phyloP scores from a whole-genome alignment of 2,888 invertebrate genomes.

The Protophormia terraenovae region DNA sequence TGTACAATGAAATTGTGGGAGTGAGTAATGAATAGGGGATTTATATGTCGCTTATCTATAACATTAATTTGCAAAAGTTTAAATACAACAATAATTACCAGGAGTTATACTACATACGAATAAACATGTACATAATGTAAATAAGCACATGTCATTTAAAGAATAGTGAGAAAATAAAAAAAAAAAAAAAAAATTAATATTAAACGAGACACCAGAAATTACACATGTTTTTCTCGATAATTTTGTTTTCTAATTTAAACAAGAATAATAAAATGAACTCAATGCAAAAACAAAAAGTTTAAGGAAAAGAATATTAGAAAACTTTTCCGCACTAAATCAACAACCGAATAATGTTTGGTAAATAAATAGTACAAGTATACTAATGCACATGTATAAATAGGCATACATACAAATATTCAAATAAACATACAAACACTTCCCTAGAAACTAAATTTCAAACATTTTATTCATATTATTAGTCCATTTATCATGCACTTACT shows the following conservation, averaged over 20 bases:
- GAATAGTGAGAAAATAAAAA: no score
- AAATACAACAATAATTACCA: neutral
- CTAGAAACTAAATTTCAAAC: neutral
- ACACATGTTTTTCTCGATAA: no score
- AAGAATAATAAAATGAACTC: neutral
- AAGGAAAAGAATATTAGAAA: neutral
- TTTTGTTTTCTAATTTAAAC: neutral
- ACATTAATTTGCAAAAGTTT: neutral
- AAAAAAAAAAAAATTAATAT: no score
- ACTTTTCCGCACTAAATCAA: neutral
- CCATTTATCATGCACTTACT: conserved; percentile 21
- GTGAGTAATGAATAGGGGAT: no score
- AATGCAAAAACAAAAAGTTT: neutral
- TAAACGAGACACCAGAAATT: neutral
- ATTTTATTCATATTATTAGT: neutral
- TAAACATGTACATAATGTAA: neutral
- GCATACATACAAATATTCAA: neutral
- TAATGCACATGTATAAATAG: neutral
- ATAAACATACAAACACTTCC: neutral
- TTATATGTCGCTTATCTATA: no score
- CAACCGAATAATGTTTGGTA: neutral
- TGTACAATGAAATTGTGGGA: no score
- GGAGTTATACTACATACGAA: neutral
- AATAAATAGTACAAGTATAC: neutral
- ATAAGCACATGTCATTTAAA: neutral